Evolutionary conservation across 2,797 vertebrate genomes (phyloP), one percentile per base, ranked within the genome.

Genomic region (Fistularia commersonii): DNA sequence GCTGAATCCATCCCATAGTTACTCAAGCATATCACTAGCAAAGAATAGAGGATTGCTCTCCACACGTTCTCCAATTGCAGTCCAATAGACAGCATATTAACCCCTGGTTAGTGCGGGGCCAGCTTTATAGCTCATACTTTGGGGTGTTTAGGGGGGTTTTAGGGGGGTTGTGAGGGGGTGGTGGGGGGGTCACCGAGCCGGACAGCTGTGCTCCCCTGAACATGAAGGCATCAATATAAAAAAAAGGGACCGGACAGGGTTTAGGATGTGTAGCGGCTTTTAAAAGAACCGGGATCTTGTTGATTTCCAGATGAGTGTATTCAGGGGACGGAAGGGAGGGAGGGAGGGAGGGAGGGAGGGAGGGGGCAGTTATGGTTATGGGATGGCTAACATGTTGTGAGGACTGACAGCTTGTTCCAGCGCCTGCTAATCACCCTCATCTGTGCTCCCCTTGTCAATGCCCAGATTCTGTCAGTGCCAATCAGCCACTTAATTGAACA

Each of bases 391-490:
- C 88, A 6, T 62, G 42, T 81, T 89, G 84, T 92, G 93, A 94
- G 89, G 85, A 86, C 74, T 90, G 93, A 93, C 94, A 93, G 94
- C 93, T 96, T 96, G 93, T 92, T 92, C 87, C 87, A 89, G 77
- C 76, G 77, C 82, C 74, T 65, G 80, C 90, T 93, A 95, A 94
- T 92, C 88, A 86, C 88, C 89, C 84, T 90, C 90, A 88, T 87
- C 93, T 87, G 91, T 88, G 90, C 89, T 84, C 86, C 77, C 75
- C 88, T 90, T 94, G 93, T 93, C 92, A 90, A 89, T 91, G 88
- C 90, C 93, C 94, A 90, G 87, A 88, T 88, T 89, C 94, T 94
- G 93, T 94, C 93, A 92, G 61, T 73, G 90, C 91, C 93, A 92
- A 95, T 95, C 93, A 93, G 87, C 52, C 66, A 85, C 91, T 90